Conservation (phyloP, 2,797 vertebrate species). For the Parauchenoglanis ngamensis region DNA sequence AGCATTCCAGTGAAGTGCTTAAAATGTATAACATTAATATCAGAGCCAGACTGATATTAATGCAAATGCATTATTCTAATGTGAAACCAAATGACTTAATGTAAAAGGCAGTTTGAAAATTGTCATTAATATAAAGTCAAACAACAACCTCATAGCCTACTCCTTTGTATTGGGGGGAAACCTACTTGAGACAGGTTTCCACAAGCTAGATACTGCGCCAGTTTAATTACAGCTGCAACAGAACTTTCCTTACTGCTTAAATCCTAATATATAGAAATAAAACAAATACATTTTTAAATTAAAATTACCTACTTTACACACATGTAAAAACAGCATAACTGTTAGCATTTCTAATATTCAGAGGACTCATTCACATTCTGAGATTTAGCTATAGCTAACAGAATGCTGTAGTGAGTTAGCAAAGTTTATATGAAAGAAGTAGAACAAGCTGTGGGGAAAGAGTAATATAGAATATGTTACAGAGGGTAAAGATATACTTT, state of each 20-base stretch:
- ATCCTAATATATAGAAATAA: not conserved
- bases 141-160: not conserved
- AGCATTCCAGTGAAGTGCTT: not conserved
- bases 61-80: not conserved
- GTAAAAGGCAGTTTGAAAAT: too few relatives aligned
- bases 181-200: not conserved
- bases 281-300: not conserved
- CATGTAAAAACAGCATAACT: not conserved
- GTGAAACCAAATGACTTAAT: not conserved
- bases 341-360: not conserved
- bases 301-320: not conserved
- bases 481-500: not conserved
- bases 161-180: not conserved
- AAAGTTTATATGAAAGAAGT: not conserved
- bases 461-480: not conserved
- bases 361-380: not conserved
- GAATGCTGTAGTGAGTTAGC: not conserved
- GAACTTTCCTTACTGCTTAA: not conserved
- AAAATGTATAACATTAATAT: not conserved
- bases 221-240: not conserved
- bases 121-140: not conserved
- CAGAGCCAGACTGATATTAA: not conserved
- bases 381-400: not conserved
- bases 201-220: not conserved
- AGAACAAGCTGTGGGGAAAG: not conserved